Base-by-base conservation (phyloP, 2,113 vertebrate species). In the Mustelus asterias region DNA sequence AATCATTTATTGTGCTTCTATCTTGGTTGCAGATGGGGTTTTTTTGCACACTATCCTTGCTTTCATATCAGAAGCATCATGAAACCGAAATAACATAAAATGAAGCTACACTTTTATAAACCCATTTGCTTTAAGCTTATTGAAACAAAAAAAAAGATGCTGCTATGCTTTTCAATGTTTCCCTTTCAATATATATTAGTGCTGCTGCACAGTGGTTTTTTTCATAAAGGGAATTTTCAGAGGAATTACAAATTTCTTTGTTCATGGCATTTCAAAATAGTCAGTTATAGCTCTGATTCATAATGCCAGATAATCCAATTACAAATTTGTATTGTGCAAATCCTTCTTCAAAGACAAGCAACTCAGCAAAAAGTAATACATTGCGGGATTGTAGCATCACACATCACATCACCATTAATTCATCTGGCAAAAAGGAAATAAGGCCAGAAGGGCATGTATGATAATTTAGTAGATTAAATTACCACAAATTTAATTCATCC, bases 391-490 rank as follows among this genome's bases (percentile, higher is more conserved):
- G 37, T 26, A 72, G 41, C 10, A 95, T 95, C 94, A 54, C 65
- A 95, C 69, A 24, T 54, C 41, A 33, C 67, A 70, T 29, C 24
- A 24, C 93, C 37, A 94, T 48, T 94, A 94, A 94, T 67, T 94
- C 93, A 67, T 70, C 37, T 44, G 26, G 37, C 44, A 72, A 95
- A 54, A 95, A 41, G 2, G 69, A 95, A 95, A 48, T 48, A 95
- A 72, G 69, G 67, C 41, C 37, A 72, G 13, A 95, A 95, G 94
- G 41, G 94, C 94, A 95, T 76, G 41, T 54, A 72, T 95, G 67
- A 54, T 95, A 95, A 95, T 95, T 95, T 72, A 95, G 41, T 29
- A 54, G 41, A 72, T 72, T 95, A 95, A 70, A 76, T 95, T 95
- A 72, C 69, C 29, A 54, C 94, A 72, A 11, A 95, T 72, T 95